These are phyloP conservation scores for Pomacea maculata DNA, from an alignment of 1,140 invertebrate species.

Conservation along the genomic window DNA sequence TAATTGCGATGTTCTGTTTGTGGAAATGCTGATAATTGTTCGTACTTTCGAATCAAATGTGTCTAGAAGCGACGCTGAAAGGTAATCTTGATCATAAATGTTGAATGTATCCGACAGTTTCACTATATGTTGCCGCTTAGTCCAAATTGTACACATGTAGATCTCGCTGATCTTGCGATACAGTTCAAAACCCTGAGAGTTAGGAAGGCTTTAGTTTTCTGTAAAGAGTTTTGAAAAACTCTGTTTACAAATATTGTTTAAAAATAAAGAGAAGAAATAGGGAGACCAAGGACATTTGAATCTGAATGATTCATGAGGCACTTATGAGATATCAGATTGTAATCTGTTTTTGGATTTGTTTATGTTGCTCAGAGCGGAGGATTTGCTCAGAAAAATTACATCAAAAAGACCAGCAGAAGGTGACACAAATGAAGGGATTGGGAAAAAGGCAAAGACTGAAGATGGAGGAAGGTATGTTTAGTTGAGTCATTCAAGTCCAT, in stretches of 20 bases:
- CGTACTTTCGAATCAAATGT: not conserved
- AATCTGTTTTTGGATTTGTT: too few relatives aligned
- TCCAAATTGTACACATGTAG: not conserved
- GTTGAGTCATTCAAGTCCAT: not conserved
- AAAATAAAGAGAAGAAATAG: too few relatives aligned
- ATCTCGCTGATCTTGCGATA: too few relatives aligned
- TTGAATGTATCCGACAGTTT: not conserved
- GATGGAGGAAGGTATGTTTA: constrained; percentile 46
- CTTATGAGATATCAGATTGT: too few relatives aligned
- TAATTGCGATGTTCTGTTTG: not conserved
- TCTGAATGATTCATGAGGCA: too few relatives aligned
- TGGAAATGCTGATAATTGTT: not conserved
- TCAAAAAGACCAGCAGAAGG: constrained; percentile 36
- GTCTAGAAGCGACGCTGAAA: not conserved
- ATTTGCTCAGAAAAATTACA: constrained; percentile 46
- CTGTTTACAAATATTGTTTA: too few relatives aligned
- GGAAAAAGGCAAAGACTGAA: constrained; percentile 42
- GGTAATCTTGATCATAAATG: not conserved
- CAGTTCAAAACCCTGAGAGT: too few relatives aligned
- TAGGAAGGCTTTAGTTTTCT: too few relatives aligned
- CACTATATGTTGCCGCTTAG: not conserved
- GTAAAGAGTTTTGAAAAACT: too few relatives aligned
- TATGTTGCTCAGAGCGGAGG: constrained; percentile 44
- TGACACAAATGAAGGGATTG: constrained; percentile 35
- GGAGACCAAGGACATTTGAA: too few relatives aligned